Evolutionary conservation across 2,797 vertebrate species (phyloP).

Genomic region (Aplochiton taeniatus): DNA sequence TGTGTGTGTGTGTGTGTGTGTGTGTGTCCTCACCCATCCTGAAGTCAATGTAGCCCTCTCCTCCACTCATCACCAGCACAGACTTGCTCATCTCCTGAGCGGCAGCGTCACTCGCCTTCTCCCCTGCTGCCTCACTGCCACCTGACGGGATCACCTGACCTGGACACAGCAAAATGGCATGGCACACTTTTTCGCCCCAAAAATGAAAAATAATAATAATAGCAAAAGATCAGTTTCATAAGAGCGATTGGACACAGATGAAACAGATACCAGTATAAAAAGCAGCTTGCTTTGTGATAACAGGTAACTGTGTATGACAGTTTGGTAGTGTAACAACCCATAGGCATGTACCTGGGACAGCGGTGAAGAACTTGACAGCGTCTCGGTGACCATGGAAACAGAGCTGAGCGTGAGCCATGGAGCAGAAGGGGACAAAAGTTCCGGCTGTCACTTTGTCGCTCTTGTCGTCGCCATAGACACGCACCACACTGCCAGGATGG

Average conservation of each 20-base stretch:
- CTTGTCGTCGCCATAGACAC: constrained; percentile 92
- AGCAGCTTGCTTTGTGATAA: too few species aligned
- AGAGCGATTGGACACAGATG: too few species aligned
- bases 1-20: too few species aligned
- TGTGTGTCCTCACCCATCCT: constrained; percentile 88
- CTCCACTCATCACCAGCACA: constrained; percentile 94
- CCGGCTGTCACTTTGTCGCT: constrained; percentile 93
- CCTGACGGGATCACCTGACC: constrained; percentile 81
- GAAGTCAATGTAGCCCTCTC: constrained; percentile 98
- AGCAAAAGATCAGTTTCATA: too few species aligned
- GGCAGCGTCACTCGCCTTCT: constrained; percentile 65
- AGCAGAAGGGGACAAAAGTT: constrained; percentile 93
- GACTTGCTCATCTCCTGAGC: constrained; percentile 80
- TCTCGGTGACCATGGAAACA: constrained; percentile 98
- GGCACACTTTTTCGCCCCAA: constrained; percentile 14
- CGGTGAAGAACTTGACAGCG: constrained; percentile 96
- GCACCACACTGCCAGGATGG: constrained; percentile 85
- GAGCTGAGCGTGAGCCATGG: constrained; percentile 96
- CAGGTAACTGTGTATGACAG: too few species aligned
- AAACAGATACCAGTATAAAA: too few species aligned
- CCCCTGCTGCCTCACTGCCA: constrained; percentile 61
- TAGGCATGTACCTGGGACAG: constrained; percentile 84
- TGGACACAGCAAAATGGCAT: constrained; percentile 44
- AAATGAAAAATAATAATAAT: too few species aligned
- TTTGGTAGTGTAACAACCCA: too few species aligned